These are phyloP conservation scores for Spea bombifrons DNA, from an alignment of 2,113 vertebrate species.

Conservation along the genomic window DNA sequence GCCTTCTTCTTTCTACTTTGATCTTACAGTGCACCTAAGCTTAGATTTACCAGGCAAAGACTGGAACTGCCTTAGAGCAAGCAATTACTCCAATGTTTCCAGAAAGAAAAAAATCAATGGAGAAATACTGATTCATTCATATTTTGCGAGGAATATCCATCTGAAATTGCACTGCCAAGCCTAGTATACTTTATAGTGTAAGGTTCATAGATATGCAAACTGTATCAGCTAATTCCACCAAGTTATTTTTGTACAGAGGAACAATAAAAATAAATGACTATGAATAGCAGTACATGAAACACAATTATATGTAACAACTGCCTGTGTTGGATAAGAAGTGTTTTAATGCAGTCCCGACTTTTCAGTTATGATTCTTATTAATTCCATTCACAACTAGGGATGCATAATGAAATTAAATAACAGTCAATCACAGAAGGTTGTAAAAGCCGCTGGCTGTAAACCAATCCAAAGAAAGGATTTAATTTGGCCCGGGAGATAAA, in stretches of 20 bases:
- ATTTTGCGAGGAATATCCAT: too few species aligned
- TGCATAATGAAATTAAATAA: slow-evolving; percentile 1
- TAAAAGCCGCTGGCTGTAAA: background rate
- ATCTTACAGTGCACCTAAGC: too few species aligned
- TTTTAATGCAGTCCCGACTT: background rate
- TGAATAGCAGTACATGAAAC: background rate
- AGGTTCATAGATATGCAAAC: background rate
- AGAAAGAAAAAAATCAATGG: too few species aligned
- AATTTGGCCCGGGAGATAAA: background rate
- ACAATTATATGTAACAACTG: slow-evolving; percentile 15
- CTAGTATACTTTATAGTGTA: background rate
- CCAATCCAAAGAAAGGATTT: background rate
- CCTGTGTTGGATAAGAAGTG: background rate
- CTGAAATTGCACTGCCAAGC: background rate
- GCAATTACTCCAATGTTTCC: too few species aligned
- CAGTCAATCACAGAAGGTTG: background rate
- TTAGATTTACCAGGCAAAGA: too few species aligned
- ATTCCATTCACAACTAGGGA: background rate
- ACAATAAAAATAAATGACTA: background rate
- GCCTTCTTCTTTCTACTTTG: too few species aligned
- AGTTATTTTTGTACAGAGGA: background rate
- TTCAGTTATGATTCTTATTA: background rate
- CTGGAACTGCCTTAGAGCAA: too few species aligned
- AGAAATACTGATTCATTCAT: too few species aligned
- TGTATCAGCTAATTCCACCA: background rate